phyloP scores from a whole-genome alignment of 2,113 vertebrate species.

The Corapipo altera region DNA sequence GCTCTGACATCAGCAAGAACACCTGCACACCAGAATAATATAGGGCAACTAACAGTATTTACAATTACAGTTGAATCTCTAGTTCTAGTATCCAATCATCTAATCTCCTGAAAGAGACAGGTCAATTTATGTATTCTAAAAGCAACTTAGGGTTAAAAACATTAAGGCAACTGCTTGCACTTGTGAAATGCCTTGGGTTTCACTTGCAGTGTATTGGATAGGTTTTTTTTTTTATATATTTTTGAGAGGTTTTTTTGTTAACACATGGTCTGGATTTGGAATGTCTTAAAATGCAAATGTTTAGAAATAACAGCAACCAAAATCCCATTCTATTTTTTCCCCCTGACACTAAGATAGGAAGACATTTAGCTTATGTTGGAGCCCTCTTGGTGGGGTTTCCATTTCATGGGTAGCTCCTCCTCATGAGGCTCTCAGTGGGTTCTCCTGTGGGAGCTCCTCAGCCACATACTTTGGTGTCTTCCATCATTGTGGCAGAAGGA shows the following conservation, averaged over 20 bases:
- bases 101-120: not conserved
- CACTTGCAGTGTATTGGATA: not conserved
- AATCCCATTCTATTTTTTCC: not conserved
- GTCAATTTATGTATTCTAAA: not conserved
- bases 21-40: not conserved
- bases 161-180: not conserved
- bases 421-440: accelerated
- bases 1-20: not conserved
- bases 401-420: not conserved
- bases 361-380: not conserved
- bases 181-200: not conserved
- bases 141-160: not conserved
- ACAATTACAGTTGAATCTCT: not conserved
- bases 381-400: not conserved
- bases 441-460: not conserved
- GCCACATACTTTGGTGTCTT: not conserved
- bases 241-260: not conserved
- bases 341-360: not conserved
- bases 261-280: not conserved
- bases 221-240: accelerated
- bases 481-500: not conserved
- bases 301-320: not conserved
- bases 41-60: not conserved
- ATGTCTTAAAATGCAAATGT: not conserved
- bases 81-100: not conserved